Evolutionary conservation across 2,888 invertebrate species (phyloP).

Genomic region (Aphrophora alni): DNA sequence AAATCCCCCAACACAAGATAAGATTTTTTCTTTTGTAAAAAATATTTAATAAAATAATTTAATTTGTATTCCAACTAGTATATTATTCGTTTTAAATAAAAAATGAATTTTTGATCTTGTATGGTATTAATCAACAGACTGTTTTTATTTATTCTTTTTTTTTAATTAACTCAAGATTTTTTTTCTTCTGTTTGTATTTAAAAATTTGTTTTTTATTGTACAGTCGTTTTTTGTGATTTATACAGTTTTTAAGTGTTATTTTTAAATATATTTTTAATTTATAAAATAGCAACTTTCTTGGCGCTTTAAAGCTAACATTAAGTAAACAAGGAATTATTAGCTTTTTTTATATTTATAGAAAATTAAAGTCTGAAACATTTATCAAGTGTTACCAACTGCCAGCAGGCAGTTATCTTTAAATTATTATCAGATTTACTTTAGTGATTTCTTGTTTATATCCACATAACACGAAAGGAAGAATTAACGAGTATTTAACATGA

Average conservation of each 20-base stretch:
- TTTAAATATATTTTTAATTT: background rate
- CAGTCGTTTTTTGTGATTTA: constrained; percentile 9
- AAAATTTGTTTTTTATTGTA: background rate
- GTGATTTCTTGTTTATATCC: background rate
- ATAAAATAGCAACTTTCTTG: background rate
- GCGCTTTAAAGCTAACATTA: background rate
- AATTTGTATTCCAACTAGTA: background rate
- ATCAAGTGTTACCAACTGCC: background rate
- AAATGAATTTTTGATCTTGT: background rate
- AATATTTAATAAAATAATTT: background rate
- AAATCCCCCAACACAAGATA: background rate
- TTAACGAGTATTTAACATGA: background rate
- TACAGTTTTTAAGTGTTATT: constrained; percentile 6
- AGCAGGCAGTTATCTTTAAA: background rate
- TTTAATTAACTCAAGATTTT: background rate
- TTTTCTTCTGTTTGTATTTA: background rate
- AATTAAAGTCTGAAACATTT: constrained; percentile 1
- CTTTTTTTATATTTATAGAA: constrained; percentile 2
- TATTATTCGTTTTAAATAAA: background rate
- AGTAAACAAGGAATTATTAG: constrained; percentile 2
- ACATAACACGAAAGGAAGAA: too few relatives aligned
- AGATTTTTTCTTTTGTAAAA: constrained; percentile 9
- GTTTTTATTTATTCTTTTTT: background rate
- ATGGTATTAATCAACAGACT: background rate
- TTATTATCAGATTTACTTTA: background rate